These are phyloP conservation scores for Lophotis ruficrista DNA, from an alignment of 2,113 vertebrate genomes.

Conservation along the genomic window DNA sequence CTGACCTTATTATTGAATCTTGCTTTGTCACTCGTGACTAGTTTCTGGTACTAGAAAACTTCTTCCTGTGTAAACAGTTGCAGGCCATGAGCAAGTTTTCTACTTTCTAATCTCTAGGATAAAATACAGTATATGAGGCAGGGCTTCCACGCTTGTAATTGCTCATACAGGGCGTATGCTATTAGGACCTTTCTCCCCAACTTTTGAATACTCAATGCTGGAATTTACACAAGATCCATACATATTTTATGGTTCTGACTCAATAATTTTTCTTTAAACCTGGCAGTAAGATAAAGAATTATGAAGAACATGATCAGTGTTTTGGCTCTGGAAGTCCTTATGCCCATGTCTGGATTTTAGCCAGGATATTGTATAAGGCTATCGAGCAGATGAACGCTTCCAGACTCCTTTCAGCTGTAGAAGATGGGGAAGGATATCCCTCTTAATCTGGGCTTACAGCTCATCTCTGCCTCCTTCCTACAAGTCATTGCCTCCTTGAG, in stretches of 20 bases:
- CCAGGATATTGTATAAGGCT: background rate
- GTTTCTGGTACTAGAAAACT: background rate
- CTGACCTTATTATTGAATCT: background rate
- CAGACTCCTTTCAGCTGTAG: background rate
- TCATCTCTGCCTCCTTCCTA: background rate
- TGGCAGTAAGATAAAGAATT: background rate
- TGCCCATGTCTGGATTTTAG: background rate
- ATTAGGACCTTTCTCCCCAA: background rate
- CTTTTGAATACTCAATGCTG: background rate
- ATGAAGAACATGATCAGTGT: background rate
- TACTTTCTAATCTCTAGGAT: background rate
- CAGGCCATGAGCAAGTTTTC: background rate
- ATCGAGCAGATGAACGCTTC: background rate
- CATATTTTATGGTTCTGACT: background rate
- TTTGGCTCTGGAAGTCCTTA: background rate
- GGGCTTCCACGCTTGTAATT: background rate
- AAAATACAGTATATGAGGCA: background rate
- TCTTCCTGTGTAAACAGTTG: background rate
- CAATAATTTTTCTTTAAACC: background rate
- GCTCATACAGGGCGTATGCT: accelerated
- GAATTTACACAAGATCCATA: background rate
- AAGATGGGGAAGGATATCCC: background rate
- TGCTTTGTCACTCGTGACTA: background rate
- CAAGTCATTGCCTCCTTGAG: background rate
- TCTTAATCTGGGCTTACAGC: background rate